These are phyloP conservation scores for Sepiola atlantica DNA, from an alignment of 2,888 invertebrate genomes.

Conservation along the genomic window DNA sequence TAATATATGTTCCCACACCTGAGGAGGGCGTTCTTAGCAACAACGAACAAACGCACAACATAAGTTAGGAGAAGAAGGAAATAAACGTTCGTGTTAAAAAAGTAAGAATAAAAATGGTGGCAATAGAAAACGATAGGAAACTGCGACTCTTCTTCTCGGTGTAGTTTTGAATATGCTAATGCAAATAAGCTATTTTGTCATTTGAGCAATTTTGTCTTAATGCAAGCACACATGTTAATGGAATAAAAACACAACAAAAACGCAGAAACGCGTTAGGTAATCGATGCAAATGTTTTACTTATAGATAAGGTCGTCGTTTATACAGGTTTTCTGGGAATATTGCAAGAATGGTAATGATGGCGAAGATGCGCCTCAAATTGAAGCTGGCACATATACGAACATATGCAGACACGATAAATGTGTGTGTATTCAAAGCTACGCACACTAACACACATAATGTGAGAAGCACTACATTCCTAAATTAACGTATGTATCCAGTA, in stretches of 20 bases:
- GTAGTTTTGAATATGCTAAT: neutral
- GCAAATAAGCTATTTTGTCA: neutral
- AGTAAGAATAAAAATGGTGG: neutral
- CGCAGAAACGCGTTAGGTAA: neutral
- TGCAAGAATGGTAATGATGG: no score
- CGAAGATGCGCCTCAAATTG: no score
- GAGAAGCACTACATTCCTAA: neutral
- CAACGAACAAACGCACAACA: neutral
- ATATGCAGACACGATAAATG: no score
- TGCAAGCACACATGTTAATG: neutral
- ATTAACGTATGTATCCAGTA: no score
- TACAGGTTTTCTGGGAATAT: neutral
- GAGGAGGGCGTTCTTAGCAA: neutral
- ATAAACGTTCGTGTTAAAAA: neutral
- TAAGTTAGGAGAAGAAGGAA: neutral
- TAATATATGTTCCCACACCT: neutral
- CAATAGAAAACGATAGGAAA: neutral
- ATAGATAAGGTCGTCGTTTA: no score
- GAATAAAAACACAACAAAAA: neutral
- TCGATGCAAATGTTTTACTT: neutral
- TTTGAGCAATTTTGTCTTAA: neutral
- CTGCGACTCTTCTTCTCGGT: neutral
- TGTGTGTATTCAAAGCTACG: no score
- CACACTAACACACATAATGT: neutral
- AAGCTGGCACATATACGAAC: no score